Conservation (phyloP, 2,113 vertebrate species). For the Tauraco erythrolophus region DNA sequence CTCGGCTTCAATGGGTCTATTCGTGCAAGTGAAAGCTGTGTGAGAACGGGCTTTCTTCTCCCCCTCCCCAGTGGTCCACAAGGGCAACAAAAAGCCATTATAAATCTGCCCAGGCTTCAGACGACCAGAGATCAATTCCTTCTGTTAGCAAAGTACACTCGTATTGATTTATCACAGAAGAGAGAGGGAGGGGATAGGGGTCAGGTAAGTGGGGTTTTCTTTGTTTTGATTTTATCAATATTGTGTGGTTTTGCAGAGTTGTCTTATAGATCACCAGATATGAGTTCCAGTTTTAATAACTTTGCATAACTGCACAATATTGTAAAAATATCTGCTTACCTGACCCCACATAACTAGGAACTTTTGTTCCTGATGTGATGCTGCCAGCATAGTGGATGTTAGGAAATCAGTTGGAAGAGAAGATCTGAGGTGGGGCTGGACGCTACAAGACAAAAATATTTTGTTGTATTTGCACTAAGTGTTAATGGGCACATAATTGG, state of each 20-base stretch:
- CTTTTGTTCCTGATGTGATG: not conserved
- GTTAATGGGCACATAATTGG: rapidly evolving
- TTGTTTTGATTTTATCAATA: not conserved
- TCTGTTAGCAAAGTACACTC: not conserved
- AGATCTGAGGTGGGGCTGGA: not conserved
- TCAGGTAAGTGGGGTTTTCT: not conserved
- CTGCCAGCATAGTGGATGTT: not conserved
- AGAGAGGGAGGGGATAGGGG: not conserved
- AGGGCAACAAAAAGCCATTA: not conserved
- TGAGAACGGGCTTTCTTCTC: not conserved
- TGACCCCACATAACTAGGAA: slow-evolving; percentile 27
- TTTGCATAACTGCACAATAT: slow-evolving; percentile 37
- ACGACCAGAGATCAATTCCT: not conserved
- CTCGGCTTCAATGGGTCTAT: not conserved
- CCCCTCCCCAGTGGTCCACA: not conserved
- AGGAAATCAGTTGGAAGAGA: not conserved
- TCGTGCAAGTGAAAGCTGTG: not conserved
- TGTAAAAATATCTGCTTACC: slow-evolving; percentile 20
- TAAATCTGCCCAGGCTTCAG: not conserved
- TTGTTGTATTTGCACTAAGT: not conserved
- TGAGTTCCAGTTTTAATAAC: not conserved
- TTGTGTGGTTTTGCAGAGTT: slow-evolving; percentile 45
- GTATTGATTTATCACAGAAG: not conserved
- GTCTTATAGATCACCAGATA: not conserved
- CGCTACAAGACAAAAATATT: not conserved